Percentiles rank a stretch among this genome's conserved stretches.
Conservation (phyloP, 2,797 vertebrate genomes). For the Rhynchonycteris naso region DNA sequence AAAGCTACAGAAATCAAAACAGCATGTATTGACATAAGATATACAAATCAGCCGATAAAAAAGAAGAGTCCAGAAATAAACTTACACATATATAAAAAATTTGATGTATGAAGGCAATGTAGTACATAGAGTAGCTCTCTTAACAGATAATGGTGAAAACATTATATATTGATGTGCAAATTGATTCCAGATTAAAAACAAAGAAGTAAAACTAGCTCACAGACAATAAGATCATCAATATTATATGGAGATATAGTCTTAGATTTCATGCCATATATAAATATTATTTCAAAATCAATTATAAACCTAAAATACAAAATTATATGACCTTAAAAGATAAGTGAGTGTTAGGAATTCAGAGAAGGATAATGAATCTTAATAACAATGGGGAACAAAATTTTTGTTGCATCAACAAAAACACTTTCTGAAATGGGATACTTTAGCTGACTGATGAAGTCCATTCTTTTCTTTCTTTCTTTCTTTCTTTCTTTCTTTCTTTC, state of each 20-base stretch:
- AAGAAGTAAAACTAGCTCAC: not conserved
- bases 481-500: no score
- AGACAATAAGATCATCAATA: not conserved
- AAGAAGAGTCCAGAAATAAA: not conserved
- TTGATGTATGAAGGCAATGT: not conserved
- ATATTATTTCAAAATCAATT: not conserved
- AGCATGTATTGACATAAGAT: not conserved
- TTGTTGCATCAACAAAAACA: no score
- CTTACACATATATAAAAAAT: not conserved
- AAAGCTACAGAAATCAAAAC: not conserved
- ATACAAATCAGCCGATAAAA: not conserved
- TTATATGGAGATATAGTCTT: not conserved
- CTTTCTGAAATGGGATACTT: no score
- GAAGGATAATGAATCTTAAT: not conserved
- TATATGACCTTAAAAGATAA: not conserved
- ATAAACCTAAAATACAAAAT: not conserved
- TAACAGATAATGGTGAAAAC: not conserved
- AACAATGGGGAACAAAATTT: no score
- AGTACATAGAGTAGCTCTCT: not conserved
- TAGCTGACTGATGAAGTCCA: no score
- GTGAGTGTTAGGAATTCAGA: not conserved
- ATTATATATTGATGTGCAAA: not conserved
- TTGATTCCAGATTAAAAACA: not conserved
- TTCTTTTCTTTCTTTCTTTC: no score
- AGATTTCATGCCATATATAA: not conserved